These are phyloP conservation scores for Nephrocerus scutellatus DNA, from an alignment of 2,888 invertebrate genomes.

Conservation along the genomic window DNA sequence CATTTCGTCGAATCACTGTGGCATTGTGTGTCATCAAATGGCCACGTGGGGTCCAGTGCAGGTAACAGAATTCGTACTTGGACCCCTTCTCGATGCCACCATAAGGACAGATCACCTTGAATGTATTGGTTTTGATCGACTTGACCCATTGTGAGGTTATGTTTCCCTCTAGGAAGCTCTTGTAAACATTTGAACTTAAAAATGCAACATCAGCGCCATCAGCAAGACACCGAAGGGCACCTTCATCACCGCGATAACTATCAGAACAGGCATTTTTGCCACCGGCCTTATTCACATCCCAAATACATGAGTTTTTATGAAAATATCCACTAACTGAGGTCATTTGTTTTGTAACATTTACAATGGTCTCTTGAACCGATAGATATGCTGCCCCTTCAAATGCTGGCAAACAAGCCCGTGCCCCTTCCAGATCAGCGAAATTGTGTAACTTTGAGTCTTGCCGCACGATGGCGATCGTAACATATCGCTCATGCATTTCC, in stretches of 20 bases:
- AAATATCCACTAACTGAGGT: slow-evolving; percentile 48
- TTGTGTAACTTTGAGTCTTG: slow-evolving; percentile 51
- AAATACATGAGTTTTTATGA: slow-evolving; percentile 63
- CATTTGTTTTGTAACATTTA: slow-evolving; percentile 40
- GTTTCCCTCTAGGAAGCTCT: slow-evolving; percentile 55
- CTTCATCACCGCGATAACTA: slow-evolving; percentile 52
- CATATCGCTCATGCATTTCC: slow-evolving; percentile 43
- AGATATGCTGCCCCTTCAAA: slow-evolving; percentile 68
- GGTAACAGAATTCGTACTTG: slow-evolving; percentile 51
- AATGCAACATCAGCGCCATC: slow-evolving; percentile 75
- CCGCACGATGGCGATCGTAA: slow-evolving; percentile 60
- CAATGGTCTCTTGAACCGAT: slow-evolving; percentile 51
- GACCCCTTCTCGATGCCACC: slow-evolving; percentile 34
- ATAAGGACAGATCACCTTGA: slow-evolving; percentile 55
- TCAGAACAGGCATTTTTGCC: slow-evolving; percentile 45
- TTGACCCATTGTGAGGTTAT: slow-evolving; percentile 48
- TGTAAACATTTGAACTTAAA: slow-evolving; percentile 56
- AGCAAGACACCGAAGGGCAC: slow-evolving; percentile 60
- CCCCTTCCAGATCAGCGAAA: slow-evolving; percentile 61
- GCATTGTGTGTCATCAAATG: slow-evolving; percentile 58
- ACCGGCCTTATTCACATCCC: slow-evolving; percentile 29
- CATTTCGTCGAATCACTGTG: slow-evolving; percentile 54
- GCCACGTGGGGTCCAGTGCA: slow-evolving; percentile 63
- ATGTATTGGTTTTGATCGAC: slow-evolving; percentile 43
- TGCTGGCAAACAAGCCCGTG: slow-evolving; percentile 72